Percentiles rank a stretch among this genome's conserved stretches.
phyloP scores from a whole-genome alignment of 2,113 vertebrate genomes.

The Illadopsis cleaveri region DNA sequence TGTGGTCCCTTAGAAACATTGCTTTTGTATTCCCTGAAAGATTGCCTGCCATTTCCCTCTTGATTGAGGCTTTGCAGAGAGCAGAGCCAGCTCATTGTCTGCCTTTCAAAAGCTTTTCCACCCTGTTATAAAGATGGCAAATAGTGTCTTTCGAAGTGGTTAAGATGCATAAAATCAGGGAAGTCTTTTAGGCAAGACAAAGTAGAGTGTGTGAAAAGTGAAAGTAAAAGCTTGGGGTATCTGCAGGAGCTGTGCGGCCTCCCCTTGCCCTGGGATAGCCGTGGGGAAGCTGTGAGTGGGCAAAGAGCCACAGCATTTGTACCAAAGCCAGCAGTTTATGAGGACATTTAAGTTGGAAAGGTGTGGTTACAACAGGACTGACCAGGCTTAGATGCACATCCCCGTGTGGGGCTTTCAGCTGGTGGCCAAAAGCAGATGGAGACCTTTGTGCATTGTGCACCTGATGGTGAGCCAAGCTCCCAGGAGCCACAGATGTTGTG shows the following conservation, averaged over 20 bases:
- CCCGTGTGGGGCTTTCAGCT: neutral
- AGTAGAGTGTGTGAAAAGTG: neutral
- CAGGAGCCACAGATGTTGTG: neutral
- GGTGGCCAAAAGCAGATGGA: neutral
- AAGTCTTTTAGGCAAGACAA: neutral
- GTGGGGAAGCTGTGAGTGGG: neutral
- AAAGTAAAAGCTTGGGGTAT: neutral
- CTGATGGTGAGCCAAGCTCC: neutral
- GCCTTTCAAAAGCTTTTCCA: slow-evolving; percentile 53
- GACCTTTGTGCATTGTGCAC: neutral
- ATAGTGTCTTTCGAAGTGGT: slow-evolving; percentile 15
- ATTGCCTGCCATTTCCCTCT: slow-evolving; percentile 55
- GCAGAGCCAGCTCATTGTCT: slow-evolving; percentile 49
- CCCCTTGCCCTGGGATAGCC: neutral
- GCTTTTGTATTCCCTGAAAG: slow-evolving; percentile 38
- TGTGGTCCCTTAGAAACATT: slow-evolving; percentile 35
- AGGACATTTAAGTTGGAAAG: neutral
- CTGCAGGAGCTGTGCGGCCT: neutral
- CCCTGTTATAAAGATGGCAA: slow-evolving; percentile 42
- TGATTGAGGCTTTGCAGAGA: slow-evolving; percentile 40
- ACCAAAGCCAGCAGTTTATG: neutral
- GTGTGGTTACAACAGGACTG: neutral
- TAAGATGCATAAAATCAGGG: slow-evolving; percentile 51
- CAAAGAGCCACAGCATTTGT: neutral
- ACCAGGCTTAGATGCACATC: neutral